Base-by-base conservation (phyloP, 2,113 vertebrate species). In the Propithecus coquereli region DNA sequence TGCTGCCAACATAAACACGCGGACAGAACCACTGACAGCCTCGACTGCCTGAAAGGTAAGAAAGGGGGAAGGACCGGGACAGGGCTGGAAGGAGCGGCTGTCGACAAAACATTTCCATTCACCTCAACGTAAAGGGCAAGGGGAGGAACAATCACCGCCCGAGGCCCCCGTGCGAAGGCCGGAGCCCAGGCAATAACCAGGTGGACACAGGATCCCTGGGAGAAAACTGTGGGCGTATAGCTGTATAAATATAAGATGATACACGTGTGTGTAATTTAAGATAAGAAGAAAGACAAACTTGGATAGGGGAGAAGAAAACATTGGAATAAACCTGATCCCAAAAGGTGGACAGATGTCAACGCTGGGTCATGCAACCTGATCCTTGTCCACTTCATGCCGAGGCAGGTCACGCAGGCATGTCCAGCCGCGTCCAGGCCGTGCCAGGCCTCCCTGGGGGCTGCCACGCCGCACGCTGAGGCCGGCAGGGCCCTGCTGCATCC, bases 91-190 rank as follows among this genome's bases (percentile, higher is more conserved):
- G 40, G 23, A 27, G 8, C 6, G 9, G 73, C n/a, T 63, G 59
- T 11, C 6, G 59, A 13, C 54, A 27, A 8, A 18, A 6, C 11
- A 5, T 2, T 22, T 22, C 59, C 43, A 30, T 45, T 82, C 4
- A 4, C 66, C 8, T 1, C 13, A 23, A 23, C 6, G 37, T 32
- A 16, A 25, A 61, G 57, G 11, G 16, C 32, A 7, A 6, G 2
- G 27, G 45, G 13, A 27, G 47, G 27, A 50, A 8, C 1, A 13
- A 8, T 47, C 6, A 12, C 32, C 45, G 8, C 30, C 0, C 0
- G 0, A 16, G 8, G 18, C 23, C 54, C 30, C 1, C 1, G 0
- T 45, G 11, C 17, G 25, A 70, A 59, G 34, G 4, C 57, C 7
- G 2, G 22, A 83, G 22, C 34, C 40, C 20, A 30, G 10, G 3